A percentile compares a stretch with the other conserved stretches of the same genome.
Evolutionary conservation across 2,888 invertebrate genomes (phyloP).

Genomic region (Hermaeophaga mercurialis): DNA sequence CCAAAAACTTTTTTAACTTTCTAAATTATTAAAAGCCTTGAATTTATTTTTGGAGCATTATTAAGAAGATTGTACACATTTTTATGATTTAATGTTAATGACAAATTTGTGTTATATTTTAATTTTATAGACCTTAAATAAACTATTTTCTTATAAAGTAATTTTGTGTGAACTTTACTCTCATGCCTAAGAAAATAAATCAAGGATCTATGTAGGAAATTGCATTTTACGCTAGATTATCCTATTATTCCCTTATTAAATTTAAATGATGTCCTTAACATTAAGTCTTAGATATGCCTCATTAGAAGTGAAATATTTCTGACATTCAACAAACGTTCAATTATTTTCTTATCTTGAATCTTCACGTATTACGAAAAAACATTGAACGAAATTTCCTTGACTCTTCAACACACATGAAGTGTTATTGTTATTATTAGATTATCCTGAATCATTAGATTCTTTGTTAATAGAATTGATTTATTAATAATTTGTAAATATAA

Average conservation of each 20-base stretch:
- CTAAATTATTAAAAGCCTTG: too few species aligned
- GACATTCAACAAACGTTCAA: constrained; percentile 20
- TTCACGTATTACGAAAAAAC: constrained; percentile 9
- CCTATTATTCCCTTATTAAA: constrained; percentile 7
- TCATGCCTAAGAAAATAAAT: constrained; percentile 4
- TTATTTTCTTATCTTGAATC: constrained; percentile 18
- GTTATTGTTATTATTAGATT: neutral
- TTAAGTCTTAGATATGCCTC: constrained; percentile 18
- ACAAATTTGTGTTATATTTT: too few species aligned
- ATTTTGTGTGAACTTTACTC: too few species aligned
- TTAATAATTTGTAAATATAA: too few species aligned
- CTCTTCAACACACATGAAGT: constrained; percentile 16
- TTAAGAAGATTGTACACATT: too few species aligned
- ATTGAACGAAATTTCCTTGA: constrained; percentile 24
- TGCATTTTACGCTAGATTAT: constrained; percentile 2
- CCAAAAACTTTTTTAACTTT: too few species aligned
- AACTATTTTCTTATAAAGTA: too few species aligned
- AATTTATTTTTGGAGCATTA: too few species aligned
- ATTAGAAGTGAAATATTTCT: constrained; percentile 25
- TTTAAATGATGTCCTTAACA: constrained; percentile 21
- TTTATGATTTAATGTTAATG: too few species aligned
- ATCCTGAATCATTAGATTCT: too few species aligned
- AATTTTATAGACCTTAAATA: too few species aligned
- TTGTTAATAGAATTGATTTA: too few species aligned
- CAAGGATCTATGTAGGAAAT: constrained; percentile 4